These are phyloP conservation scores for Drosophila sp. DNA, from an alignment of 1,140 invertebrate genomes.

Conservation along the genomic window DNA sequence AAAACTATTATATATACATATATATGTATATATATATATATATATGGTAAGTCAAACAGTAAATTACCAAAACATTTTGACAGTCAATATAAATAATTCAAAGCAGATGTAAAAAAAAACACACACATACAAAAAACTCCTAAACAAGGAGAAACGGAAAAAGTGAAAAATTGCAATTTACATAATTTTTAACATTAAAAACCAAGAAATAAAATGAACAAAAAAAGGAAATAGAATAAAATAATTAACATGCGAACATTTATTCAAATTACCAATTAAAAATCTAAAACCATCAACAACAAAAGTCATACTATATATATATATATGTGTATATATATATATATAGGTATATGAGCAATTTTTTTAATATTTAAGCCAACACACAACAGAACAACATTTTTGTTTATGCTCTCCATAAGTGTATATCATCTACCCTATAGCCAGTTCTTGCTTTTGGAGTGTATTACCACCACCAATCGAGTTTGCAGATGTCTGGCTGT, in stretches of 20 bases:
- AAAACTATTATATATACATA: conserved; percentile 25
- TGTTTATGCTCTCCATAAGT: conserved; percentile 1
- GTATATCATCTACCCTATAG: too few relatives aligned
- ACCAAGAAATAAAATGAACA: background rate
- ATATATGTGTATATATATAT: conserved; percentile 8
- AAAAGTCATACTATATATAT: background rate
- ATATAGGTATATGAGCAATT: conserved; percentile 27
- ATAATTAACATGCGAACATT: conserved; percentile 32
- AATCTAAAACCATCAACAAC: conserved; percentile 19
- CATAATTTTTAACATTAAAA: conserved; percentile 5
- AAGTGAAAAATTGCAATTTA: conserved; percentile 7
- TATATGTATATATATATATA: conserved; percentile 29
- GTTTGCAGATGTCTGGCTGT: too few relatives aligned
- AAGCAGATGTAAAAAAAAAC: conserved; percentile 18
- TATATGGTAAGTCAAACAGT: conserved; percentile 33
- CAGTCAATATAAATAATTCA: conserved; percentile 38
- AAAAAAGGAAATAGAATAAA: conserved; percentile 21
- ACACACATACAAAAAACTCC: conserved; percentile 21
- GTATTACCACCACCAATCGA: too few relatives aligned
- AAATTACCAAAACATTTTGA: conserved; percentile 50
- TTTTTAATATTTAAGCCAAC: conserved; percentile 28
- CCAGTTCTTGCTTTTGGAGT: too few relatives aligned
- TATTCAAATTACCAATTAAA: conserved; percentile 42
- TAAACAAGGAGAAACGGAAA: background rate
- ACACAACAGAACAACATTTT: conserved; percentile 14